Conservation (phyloP, 2,113 vertebrate species). For the Anolis carolinensis region DNA sequence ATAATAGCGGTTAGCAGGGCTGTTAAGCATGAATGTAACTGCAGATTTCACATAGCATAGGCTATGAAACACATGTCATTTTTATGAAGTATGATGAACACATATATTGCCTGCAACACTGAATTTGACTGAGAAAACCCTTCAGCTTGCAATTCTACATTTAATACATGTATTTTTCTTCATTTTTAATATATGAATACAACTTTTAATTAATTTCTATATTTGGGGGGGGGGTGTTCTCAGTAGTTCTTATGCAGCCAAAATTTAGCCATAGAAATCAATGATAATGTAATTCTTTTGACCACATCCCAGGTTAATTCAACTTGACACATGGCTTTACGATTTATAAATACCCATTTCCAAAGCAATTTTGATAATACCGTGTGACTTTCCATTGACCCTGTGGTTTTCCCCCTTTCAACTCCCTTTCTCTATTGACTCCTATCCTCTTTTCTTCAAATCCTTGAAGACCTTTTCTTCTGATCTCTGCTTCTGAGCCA, state of each 20-base stretch:
- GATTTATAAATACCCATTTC: too few species aligned
- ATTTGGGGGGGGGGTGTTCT: not conserved
- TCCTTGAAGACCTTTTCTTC: not conserved
- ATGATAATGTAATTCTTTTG: not conserved
- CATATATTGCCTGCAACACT: not conserved
- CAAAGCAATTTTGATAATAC: not conserved
- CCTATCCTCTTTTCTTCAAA: not conserved
- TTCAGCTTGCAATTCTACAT: not conserved
- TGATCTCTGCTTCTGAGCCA: not conserved
- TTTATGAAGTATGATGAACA: not conserved
- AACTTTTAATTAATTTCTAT: not conserved
- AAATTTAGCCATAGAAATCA: not conserved
- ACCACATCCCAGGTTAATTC: not conserved
- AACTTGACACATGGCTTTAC: not conserved
- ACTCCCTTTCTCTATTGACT: not conserved
- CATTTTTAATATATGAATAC: not conserved
- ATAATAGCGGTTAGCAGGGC: not conserved
- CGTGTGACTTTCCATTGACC: not conserved
- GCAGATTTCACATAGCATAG: not conserved
- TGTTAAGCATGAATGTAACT: not conserved
- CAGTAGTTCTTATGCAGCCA: too few species aligned
- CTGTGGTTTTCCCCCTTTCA: not conserved
- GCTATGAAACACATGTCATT: not conserved
- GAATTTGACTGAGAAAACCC: not conserved
- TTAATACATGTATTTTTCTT: not conserved